Base-by-base conservation (phyloP, 2,888 invertebrate genomes). In the Sarcophaga rosellei region DNA sequence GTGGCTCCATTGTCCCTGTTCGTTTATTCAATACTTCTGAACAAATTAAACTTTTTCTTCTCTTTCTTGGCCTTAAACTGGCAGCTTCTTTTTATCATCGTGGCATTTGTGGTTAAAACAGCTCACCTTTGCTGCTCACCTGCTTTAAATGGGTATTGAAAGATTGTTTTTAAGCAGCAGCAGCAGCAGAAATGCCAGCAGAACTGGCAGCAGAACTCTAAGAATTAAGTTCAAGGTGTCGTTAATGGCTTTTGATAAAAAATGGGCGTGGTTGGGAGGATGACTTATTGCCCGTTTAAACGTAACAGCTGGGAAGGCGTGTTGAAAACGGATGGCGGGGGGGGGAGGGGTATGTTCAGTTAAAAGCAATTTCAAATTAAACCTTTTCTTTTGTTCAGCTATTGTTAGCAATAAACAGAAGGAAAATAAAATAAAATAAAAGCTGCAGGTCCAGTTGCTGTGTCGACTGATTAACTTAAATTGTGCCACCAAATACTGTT, bases 181-280 rank as follows among this genome's bases (percentile, higher is more conserved):
- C 68, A 44, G 20, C 3, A n/a, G n/a, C n/a, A n/a, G n/a, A n/a
- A n/a, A n/a, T n/a, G n/a, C n/a, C 68, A 44, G 20, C 3, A 47
- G 21, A 1, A 35, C 0, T 35, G 35, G 10, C 35, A 8, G 35
- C 10, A 35, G 35, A 35, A 35, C 10, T 35, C 1, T 8, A 68
- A 15, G 70, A 74, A 57, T 73, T 65, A 73, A 80, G 80, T 76
- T 84, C 44, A 80, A 72, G 80, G 80, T 72, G 72, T 47, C 53
- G 25, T 47, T 75, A 80, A 53, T 53, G 68, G 63, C 25, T 2
- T 61, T 68, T 25, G 17, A 66, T 81, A 61, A 62, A 47, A 21
- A 21, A 47, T 11, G 20, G 47, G 62, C 45, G 44, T 25, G 68
- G 35, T 0, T 35, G 10, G 35, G 2, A 10, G 35, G 0, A 35